A percentile compares a stretch with the other conserved stretches of the same genome.
phyloP scores from a whole-genome alignment of 35 echinoderm and acorn worm species.

The Ptychodera flava region DNA sequence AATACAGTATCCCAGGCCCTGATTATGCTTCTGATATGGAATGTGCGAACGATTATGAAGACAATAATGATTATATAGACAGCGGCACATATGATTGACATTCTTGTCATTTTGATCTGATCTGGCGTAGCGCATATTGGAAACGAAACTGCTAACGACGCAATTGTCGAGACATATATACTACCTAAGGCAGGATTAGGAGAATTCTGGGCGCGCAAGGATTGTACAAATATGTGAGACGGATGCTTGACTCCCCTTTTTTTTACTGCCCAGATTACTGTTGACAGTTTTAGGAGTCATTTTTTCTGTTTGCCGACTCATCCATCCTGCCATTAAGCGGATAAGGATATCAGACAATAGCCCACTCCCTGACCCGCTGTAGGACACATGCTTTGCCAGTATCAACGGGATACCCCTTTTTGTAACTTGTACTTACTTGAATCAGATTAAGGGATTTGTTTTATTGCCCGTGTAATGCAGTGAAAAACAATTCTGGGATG shows the following conservation, averaged over 20 bases:
- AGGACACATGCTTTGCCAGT: background rate
- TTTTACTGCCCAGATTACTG: background rate
- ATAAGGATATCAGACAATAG: background rate
- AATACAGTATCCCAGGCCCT: too few relatives aligned
- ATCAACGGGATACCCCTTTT: background rate
- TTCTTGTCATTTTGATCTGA: too few relatives aligned
- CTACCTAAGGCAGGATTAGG: background rate
- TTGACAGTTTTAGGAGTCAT: background rate
- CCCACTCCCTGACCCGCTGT: background rate
- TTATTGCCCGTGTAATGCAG: background rate
- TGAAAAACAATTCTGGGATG: background rate
- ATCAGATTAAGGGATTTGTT: background rate
- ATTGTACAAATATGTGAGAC: background rate
- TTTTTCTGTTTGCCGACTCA: background rate
- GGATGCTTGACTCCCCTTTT: background rate
- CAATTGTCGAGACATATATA: too few relatives aligned
- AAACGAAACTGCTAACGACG: too few relatives aligned
- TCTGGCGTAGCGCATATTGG: too few relatives aligned
- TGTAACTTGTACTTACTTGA: background rate
- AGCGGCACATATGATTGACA: too few relatives aligned
- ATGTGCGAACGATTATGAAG: too few relatives aligned
- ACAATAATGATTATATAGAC: too few relatives aligned
- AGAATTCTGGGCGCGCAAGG: background rate
- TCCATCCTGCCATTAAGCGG: background rate
- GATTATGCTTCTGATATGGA: too few relatives aligned